phyloP scores from a whole-genome alignment of 2,797 vertebrate species.

The Gorsachius magnificus region DNA sequence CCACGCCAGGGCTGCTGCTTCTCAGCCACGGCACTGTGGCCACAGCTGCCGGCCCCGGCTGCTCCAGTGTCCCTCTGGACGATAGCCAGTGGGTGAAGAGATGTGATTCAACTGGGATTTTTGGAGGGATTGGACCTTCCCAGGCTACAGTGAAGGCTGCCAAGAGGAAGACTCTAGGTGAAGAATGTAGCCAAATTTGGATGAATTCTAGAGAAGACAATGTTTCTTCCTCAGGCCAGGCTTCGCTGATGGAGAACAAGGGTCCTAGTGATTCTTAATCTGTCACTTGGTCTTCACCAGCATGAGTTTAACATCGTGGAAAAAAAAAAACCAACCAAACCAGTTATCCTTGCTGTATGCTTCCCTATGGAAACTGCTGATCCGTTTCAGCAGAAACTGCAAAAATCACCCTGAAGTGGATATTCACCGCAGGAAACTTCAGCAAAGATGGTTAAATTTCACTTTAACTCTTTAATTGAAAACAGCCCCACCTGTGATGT shows the following conservation, averaged over 20 bases:
- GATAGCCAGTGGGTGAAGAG: fast-evolving
- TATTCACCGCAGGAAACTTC: neutral
- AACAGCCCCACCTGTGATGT: neutral
- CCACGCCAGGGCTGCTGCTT: neutral
- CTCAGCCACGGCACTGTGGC: fast-evolving
- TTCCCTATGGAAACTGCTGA: neutral
- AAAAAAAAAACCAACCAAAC: neutral
- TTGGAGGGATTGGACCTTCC: neutral
- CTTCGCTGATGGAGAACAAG: neutral
- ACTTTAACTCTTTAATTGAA: neutral
- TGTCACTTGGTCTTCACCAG: neutral
- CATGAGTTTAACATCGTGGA: neutral
- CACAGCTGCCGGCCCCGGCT: fast-evolving
- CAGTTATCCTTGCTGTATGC: neutral
- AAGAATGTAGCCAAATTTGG: neutral
- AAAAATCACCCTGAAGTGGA: neutral
- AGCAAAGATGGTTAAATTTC: neutral
- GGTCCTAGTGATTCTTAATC: neutral
- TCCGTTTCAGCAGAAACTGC: neutral
- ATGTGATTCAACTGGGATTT: neutral
- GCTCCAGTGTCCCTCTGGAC: fast-evolving
- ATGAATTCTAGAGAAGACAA: neutral
- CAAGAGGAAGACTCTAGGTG: neutral
- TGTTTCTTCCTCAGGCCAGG: neutral
- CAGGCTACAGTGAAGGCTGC: neutral